Conservation (phyloP, 2,113 vertebrate species). For the human (Homo sapiens) region GRCh38 chr6:82304501-82305000, state of each 20-base stretch:
- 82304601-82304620: not conserved
- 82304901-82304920: too few relatives aligned
- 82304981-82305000: too few relatives aligned
- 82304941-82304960: too few relatives aligned
- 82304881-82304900: too few relatives aligned
- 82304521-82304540: not conserved
- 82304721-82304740: not conserved
- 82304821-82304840: not conserved
- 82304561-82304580: not conserved
- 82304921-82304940: too few relatives aligned
- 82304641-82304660: not conserved
- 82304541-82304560: not conserved
- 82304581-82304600: not conserved
- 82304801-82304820: not conserved
- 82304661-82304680: not conserved
- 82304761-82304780: not conserved
- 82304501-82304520: not conserved
- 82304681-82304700: not conserved
- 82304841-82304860: too few relatives aligned
- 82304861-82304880: too few relatives aligned
- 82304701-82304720: not conserved
- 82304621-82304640: not conserved
- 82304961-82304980: too few relatives aligned
- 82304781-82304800: not conserved
- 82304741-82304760: not conserved